Evolutionary conservation across 2,888 invertebrate species (phyloP).

Genomic region (Ashinkailepas kermadecensis): DNA sequence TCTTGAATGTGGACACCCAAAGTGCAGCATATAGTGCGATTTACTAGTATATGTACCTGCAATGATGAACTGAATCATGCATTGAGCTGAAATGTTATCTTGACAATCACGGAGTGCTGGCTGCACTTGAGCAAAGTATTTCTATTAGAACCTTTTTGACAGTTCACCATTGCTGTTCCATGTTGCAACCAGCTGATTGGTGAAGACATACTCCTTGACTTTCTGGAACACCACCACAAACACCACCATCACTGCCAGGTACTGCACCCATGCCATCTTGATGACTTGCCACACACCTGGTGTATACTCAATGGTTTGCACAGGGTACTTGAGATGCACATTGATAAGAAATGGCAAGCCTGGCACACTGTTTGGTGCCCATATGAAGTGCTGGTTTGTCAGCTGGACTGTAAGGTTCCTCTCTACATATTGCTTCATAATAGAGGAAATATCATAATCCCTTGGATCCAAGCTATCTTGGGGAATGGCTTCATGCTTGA

Average conservation of each 20-base stretch:
- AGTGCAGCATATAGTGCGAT: too few species aligned
- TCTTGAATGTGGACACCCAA: too few species aligned
- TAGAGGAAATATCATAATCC: background rate
- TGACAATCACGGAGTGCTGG: too few species aligned
- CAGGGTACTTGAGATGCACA: conserved; percentile 47
- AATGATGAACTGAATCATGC: too few species aligned
- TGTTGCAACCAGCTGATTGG: conserved; percentile 62
- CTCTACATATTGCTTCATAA: background rate
- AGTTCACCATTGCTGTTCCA: too few species aligned
- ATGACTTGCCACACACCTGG: conserved; percentile 76
- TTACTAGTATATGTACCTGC: too few species aligned
- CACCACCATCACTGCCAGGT: conserved; percentile 67
- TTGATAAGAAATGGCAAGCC: background rate
- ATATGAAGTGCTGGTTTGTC: background rate
- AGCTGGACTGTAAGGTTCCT: background rate
- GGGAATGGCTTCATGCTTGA: background rate
- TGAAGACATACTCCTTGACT: conserved; percentile 66
- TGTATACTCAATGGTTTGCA: conserved; percentile 56
- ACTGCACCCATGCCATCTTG: conserved; percentile 91
- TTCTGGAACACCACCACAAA: conserved; percentile 61
- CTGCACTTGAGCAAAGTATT: too few species aligned
- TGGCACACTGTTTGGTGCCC: background rate
- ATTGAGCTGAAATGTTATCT: too few species aligned
- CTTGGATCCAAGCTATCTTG: background rate
- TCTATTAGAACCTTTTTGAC: too few species aligned